These are phyloP conservation scores for Phylloscopus trochilus DNA, from an alignment of 2,113 vertebrate genomes.

Conservation along the genomic window DNA sequence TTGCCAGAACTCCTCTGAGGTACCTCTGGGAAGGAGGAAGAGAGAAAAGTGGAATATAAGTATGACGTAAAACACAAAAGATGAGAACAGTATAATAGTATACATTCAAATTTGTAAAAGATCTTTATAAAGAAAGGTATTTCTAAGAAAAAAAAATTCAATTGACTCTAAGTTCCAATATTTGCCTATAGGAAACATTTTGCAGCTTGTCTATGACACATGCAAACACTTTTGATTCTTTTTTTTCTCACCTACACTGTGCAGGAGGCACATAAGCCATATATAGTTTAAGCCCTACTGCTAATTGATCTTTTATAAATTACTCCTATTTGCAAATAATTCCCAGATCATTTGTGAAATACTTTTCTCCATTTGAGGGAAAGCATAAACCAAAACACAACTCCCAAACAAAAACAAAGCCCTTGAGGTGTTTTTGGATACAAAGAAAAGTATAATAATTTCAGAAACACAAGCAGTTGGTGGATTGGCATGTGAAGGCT, in stretches of 20 bases:
- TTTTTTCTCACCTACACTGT: not conserved
- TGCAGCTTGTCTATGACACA: not conserved
- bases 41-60: not conserved
- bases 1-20: not conserved
- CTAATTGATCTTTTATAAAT: not conserved
- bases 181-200: not conserved
- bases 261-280: not conserved
- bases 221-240: not conserved
- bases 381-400: not conserved
- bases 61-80: not conserved
- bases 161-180: not conserved
- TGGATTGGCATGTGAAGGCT: not conserved
- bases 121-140: not conserved
- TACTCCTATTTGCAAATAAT: not conserved
- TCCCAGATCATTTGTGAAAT: not conserved
- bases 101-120: not conserved
- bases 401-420: not conserved
- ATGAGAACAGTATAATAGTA: not conserved
- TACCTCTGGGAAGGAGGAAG: not conserved
- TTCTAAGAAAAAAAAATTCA: not conserved
- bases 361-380: not conserved
- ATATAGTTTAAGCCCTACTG: not conserved
- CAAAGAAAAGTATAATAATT: not conserved
- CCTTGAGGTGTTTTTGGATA: not conserved
- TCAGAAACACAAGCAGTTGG: not conserved